Evolutionary conservation across 2,113 vertebrate genomes (phyloP).

Genomic region (Ceuthmochares aereus): DNA sequence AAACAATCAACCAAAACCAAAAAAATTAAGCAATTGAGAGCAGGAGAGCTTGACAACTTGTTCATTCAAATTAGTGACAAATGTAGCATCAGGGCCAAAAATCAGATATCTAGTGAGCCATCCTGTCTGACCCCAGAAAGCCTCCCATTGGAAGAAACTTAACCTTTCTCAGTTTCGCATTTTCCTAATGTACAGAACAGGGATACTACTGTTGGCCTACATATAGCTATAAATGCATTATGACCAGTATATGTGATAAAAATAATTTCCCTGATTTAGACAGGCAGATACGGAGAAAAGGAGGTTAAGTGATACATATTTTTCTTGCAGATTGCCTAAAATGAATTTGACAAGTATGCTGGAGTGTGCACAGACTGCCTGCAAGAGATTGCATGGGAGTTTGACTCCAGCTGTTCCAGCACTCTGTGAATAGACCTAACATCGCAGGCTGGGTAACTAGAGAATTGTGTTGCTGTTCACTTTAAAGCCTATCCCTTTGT

Average conservation of each 20-base stretch:
- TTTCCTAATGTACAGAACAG: not conserved
- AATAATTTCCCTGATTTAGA: not conserved
- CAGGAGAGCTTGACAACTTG: not conserved
- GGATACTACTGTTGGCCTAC: not conserved
- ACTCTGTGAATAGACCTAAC: conserved; percentile 35
- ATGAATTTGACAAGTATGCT: not conserved
- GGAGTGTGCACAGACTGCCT: conserved; percentile 20
- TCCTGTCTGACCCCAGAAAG: not conserved
- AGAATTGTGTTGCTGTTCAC: conserved; percentile 53
- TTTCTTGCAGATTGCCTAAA: not conserved
- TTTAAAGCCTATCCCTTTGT: conserved; percentile 56
- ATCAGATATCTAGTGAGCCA: not conserved
- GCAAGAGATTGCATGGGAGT: conserved; percentile 62
- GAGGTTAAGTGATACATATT: not conserved
- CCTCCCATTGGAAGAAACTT: not conserved
- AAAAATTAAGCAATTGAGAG: not conserved
- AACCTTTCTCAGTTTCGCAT: not conserved
- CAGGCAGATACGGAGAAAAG: not conserved
- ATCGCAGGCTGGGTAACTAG: not conserved
- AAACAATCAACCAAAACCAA: not conserved
- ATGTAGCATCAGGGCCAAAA: not conserved
- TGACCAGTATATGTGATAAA: not conserved
- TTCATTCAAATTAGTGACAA: not conserved
- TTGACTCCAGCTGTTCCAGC: conserved; percentile 27
- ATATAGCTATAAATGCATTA: not conserved